Base-by-base conservation (phyloP, 2,113 vertebrate species). In the Tragelaphus buxtoni region DNA sequence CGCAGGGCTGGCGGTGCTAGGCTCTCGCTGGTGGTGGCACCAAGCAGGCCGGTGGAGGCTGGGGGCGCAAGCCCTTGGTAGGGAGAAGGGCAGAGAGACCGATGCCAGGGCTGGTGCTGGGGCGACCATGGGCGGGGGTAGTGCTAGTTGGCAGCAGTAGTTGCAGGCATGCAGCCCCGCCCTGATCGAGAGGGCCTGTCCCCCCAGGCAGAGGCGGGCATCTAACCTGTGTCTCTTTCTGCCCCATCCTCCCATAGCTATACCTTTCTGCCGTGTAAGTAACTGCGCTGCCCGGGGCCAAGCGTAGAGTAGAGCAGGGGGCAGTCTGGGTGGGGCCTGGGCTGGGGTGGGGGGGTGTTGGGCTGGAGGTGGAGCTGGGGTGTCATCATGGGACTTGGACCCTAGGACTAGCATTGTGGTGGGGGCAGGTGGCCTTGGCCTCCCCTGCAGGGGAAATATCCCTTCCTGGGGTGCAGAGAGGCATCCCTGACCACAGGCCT, bases 191-290 rank as follows among this genome's bases (percentile, higher is more conserved):
- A 97, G 94, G 94, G 83, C 87, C 86, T 47, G 26, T 4, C 86
- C 53, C 39, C 96, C 39, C 53, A 42, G 47, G 39, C 49, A 20
- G 84, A 80, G 86, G 96, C 80, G 80, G 96, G 94, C 94, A 16
- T 98, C 97, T 98, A 98, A 98, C 97, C 96, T 98, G 94, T 98
- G 96, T 99, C 97, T 98, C 97, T 98, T 98, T 99, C 99, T 98
- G 97, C 97, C 98, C 96, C 99, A 98, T 95, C 98, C 98, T 98
- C 98, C 97, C 84, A 49, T 99, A 99, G 99, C 99, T 99, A 99
- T 99, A 99, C 99, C 98, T 99, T 99, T 99, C 98, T 99, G 98
- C 99, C 99, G 99, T 99, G 99, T 99, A 99, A 99, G 99, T 99
- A 99, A 98, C 96, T 20, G 91, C 94, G 91, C 97, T 97, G 98